Evolutionary conservation across 1,140 invertebrate genomes (phyloP).

Genomic region (Subanguina moxae): DNA sequence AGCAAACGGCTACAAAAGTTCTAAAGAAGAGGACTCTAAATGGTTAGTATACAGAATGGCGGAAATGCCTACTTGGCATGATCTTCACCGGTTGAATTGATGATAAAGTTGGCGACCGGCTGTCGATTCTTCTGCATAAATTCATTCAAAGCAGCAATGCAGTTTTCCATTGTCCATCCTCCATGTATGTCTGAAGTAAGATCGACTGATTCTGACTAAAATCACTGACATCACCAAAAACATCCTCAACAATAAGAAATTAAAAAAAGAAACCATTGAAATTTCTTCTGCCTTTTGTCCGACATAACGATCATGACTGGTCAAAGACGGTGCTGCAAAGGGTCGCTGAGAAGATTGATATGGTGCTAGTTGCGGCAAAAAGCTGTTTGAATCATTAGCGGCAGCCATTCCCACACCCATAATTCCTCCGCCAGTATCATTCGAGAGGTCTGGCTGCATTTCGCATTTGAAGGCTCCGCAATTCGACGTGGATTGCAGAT

Average conservation of each 20-base stretch:
- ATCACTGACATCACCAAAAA: neutral
- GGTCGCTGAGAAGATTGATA: neutral
- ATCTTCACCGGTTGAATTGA: neutral
- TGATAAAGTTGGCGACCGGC: slow-evolving; percentile 1
- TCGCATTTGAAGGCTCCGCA: neutral
- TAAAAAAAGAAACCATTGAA: slow-evolving; percentile 13
- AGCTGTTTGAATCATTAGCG: neutral
- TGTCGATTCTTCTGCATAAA: slow-evolving; percentile 33
- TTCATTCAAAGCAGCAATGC: slow-evolving; percentile 40
- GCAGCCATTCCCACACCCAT: slow-evolving; percentile 3
- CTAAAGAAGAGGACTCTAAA: slow-evolving; percentile 15
- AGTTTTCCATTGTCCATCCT: slow-evolving; percentile 44
- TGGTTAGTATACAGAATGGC: neutral
- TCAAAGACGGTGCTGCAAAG: neutral
- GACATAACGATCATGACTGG: slow-evolving; percentile 36
- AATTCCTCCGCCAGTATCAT: neutral
- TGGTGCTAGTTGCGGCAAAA: too few relatives aligned
- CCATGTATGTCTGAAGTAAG: slow-evolving; percentile 41
- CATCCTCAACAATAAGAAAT: neutral
- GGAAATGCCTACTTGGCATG: neutral
- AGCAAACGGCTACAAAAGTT: slow-evolving; percentile 23
- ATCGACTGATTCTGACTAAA: slow-evolving; percentile 43
- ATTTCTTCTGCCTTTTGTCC: slow-evolving; percentile 39
- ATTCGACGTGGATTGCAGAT: neutral
- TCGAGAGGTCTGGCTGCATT: slow-evolving; percentile 1